Evolutionary conservation across 2,113 vertebrate species (phyloP).

Genomic region (Trogon melanurus): DNA sequence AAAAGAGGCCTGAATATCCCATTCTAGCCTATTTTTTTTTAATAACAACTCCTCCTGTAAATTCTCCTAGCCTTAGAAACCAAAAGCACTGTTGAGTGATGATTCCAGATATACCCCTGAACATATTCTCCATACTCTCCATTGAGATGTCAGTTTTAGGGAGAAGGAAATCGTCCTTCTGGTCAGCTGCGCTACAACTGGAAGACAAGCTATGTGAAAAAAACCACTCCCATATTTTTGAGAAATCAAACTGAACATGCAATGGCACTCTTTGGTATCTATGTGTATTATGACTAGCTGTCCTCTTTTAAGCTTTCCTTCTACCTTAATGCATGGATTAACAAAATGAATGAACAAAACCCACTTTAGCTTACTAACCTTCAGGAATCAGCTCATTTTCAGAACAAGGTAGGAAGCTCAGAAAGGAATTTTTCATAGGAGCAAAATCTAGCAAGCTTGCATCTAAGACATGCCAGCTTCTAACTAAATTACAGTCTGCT

Average conservation of each 20-base stretch:
- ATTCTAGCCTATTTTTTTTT: background rate
- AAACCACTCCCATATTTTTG: background rate
- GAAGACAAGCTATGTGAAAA: background rate
- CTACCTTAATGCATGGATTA: background rate
- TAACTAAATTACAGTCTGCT: background rate
- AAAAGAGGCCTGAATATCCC: background rate
- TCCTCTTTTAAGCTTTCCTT: background rate
- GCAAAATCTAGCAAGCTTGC: background rate
- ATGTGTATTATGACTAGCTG: background rate
- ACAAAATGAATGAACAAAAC: background rate
- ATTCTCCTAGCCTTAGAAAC: background rate
- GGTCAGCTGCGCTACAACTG: background rate
- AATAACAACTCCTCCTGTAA: background rate
- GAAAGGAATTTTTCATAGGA: background rate
- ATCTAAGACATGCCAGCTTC: background rate
- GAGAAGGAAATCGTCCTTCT: background rate
- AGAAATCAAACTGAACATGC: background rate
- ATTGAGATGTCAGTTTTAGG: background rate
- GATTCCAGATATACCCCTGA: accelerated
- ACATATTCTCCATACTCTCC: background rate
- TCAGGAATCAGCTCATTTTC: background rate
- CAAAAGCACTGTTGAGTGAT: background rate
- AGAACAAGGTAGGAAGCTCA: background rate
- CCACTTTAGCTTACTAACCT: background rate
- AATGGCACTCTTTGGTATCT: background rate